These are phyloP conservation scores for Rhopalosiphum padi DNA, from an alignment of 1,140 invertebrate genomes.

Conservation along the genomic window DNA sequence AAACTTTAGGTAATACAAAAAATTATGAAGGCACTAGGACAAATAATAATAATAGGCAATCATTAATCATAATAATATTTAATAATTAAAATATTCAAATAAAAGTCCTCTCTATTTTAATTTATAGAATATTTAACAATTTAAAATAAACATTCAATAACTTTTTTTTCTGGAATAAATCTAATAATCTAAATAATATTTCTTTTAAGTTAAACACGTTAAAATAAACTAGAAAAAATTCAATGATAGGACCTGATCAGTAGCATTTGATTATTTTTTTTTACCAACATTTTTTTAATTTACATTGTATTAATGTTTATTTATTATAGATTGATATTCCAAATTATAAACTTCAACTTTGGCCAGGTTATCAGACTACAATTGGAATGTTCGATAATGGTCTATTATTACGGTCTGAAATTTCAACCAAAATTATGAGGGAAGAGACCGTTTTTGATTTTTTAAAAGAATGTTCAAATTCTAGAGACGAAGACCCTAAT, in stretches of 20 bases:
- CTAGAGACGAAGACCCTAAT: constrained; percentile 60
- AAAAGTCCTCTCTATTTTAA: too few relatives aligned
- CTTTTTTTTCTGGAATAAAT: too few relatives aligned
- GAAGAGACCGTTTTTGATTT: constrained; percentile 68
- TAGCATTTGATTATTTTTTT: not conserved
- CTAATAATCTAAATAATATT: too few relatives aligned
- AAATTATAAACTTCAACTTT: constrained; percentile 69
- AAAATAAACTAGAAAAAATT: not conserved
- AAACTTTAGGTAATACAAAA: too few relatives aligned
- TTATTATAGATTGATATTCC: constrained; percentile 63
- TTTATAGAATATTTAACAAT: too few relatives aligned
- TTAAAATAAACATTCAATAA: too few relatives aligned
- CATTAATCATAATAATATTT: too few relatives aligned
- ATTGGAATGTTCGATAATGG: constrained; percentile 80
- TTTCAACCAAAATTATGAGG: constrained; percentile 78
- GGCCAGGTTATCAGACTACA: constrained; percentile 80
- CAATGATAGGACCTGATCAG: not conserved
- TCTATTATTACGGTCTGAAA: constrained; percentile 77
- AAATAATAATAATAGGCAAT: too few relatives aligned
- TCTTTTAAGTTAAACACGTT: too few relatives aligned
- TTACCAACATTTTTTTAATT: not conserved
- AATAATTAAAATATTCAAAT: too few relatives aligned
- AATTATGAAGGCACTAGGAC: too few relatives aligned
- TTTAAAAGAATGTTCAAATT: constrained; percentile 64
- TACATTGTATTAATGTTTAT: not conserved